Evolutionary conservation across 2,888 invertebrate species (phyloP).

Genomic region (Eueremaeus valkanovi): DNA sequence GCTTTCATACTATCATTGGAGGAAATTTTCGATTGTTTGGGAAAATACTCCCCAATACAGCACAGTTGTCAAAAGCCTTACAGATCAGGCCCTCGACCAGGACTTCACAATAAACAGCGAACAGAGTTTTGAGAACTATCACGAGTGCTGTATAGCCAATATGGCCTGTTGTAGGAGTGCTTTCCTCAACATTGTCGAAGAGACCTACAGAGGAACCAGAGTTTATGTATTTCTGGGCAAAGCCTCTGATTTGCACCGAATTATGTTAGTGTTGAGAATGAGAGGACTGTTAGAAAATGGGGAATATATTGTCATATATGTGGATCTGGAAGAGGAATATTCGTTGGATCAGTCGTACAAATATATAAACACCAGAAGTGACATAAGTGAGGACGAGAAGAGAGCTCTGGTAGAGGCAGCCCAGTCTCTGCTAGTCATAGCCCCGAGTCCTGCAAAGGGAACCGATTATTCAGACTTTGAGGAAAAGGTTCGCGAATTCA

Average conservation of each 20-base stretch:
- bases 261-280: slow-evolving; percentile 71
- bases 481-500: slow-evolving; percentile 71
- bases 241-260: slow-evolving; percentile 77
- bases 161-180: no score
- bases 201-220: no score
- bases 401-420: slow-evolving; percentile 44
- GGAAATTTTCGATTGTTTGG: no score
- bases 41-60: no score
- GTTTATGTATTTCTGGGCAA: slow-evolving; percentile 89
- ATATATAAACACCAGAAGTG: slow-evolving; percentile 47
- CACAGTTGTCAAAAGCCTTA: no score
- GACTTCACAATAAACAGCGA: no score
- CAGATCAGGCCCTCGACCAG: no score
- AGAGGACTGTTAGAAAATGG: slow-evolving; percentile 69
- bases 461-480: slow-evolving; percentile 65
- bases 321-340: slow-evolving; percentile 65
- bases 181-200: no score
- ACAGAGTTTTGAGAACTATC: no score
- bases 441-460: slow-evolving; percentile 45
- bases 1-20: no score
- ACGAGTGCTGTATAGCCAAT: no score
- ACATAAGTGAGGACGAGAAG: slow-evolving; percentile 22
- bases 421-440: slow-evolving; percentile 46
- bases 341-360: slow-evolving; percentile 58
- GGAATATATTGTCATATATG: slow-evolving; percentile 80